These are phyloP conservation scores for Odontothrips loti DNA, from an alignment of 2,888 invertebrate genomes.

Conservation along the genomic window DNA sequence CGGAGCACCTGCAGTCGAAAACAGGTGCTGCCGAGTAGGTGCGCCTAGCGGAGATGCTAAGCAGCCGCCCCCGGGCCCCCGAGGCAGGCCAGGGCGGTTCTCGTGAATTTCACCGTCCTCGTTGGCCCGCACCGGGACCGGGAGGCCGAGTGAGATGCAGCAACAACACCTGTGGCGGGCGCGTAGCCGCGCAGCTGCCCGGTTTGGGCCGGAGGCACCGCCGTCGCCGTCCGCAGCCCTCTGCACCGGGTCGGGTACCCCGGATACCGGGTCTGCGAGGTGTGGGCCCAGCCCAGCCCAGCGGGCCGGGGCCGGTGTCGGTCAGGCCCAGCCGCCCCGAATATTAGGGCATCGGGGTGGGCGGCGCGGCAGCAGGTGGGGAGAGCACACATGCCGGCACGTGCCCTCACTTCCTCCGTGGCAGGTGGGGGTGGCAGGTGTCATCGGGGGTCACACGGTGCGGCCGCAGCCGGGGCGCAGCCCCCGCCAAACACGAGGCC, in stretches of 20 bases:
- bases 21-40: too few relatives aligned
- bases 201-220: background rate
- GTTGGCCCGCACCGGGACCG: too few relatives aligned
- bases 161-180: too few relatives aligned
- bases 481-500: background rate
- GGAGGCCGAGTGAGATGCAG: too few relatives aligned
- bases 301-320: background rate
- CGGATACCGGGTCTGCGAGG: too few relatives aligned
- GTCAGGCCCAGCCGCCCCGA: conserved; percentile 12
- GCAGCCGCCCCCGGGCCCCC: too few relatives aligned
- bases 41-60: too few relatives aligned
- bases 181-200: background rate
- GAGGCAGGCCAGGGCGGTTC: too few relatives aligned
- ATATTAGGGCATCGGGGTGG: conserved; percentile 13
- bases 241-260: background rate
- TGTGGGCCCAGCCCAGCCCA: too few relatives aligned
- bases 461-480: background rate
- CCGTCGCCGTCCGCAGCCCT: background rate
- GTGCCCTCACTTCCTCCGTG: background rate
- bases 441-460: background rate
- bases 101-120: too few relatives aligned
- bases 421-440: conserved; percentile 21
- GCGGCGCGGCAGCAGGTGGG: background rate
- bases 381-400: background rate
- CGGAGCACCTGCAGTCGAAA: background rate